Base-by-base conservation (phyloP, 2,888 invertebrate genomes). In the Drosophila engyochracea region DNA sequence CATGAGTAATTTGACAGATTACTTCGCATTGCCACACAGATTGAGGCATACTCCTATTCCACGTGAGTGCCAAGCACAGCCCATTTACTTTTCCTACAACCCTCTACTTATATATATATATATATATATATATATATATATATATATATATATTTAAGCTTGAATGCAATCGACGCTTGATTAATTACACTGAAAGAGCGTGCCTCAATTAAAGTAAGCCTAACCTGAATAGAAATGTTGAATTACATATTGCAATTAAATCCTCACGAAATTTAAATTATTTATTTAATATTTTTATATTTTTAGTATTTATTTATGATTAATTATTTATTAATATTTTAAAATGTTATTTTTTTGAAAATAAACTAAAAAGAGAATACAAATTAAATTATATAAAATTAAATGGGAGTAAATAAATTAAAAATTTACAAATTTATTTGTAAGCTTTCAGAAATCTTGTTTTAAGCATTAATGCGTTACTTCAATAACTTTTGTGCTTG, bases 1-100 rank as follows among this genome's bases (percentile, higher is more conserved):
- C 89, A 91, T 91, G 90, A 81, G 79, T 91, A 91, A 91, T 91
- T 90, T 90, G 91, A 91, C 87, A 91, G 91, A 90, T 90, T 91
- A 87, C 86, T 74, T 79, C 54, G 74, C 70, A 67, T 47, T 19
- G 76, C 53, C 30, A 68, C 57, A 67, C 16, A 66, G 54, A 55
- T 60, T 70, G 70, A 70, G 60, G 35, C 70, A 53, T 37, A 35
- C 25, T 55, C 10, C n/a, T 28, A 49, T 39, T 61, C 49, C 70
- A 61, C 31, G 19, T 57, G 41, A 52, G 35, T 44, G 31, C 16
- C 69, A 51, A 35, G 16, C 39, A 30, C 55, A 28, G 25, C 35
- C 19, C 47, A 28, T 39, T 37, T n/a, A 25, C 14, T 37, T 22
- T 37, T 37, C 12, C 12, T 6, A 51, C 69, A 68, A 68, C 37